Evolutionary conservation across 2,797 vertebrate genomes (phyloP), one percentile per base, ranked within the genome.

Genomic region (Manis javanica): DNA sequence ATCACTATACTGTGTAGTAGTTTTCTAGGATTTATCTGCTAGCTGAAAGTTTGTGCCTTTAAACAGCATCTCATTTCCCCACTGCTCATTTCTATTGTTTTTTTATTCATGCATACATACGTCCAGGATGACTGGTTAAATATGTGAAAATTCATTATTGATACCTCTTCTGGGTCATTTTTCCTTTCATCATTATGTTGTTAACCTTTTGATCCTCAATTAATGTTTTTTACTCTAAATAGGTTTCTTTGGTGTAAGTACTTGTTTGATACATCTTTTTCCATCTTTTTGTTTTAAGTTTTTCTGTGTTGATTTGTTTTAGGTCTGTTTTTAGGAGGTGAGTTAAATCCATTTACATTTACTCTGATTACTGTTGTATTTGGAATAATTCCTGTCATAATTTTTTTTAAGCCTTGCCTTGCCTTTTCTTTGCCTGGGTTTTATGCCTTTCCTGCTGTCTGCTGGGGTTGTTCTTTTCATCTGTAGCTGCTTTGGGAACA

Each of bases 291-390:
- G 24, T 78, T 86, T 74, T 94, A 21, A 77, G 18, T 68, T 87
- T 93, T 87, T 79, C 14, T 71, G 3, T 19, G 8, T 87, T 8
- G 0, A 5, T 93, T 88, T 51, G n/a, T 63, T 78, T 71, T 69
- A 37, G n/a, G 8, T 18, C 13, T 31, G 16, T 83, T 72, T 91
- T 72, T 82, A 77, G 72, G 75, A 61, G 16, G 12, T 31, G 11
- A 87, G 12, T 87, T 53, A 39, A 93, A 53, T 84, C 26, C 39
- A 46, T 88, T 93, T 72, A 64, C 34, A 64, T 88, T 87, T 64
- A 46, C 68, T 83, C 34, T 88, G 12, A 78, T 69, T 77, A 68
- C 49, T 69, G 2, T 68, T 69, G 51, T 12, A 39, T 83, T 82
- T 88, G 59, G 23, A 72, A 66, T 94, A 34, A 93, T 49, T 94